These are phyloP conservation scores for Eristalinus sepulchralis DNA, from an alignment of 2,888 invertebrate genomes.

Conservation along the genomic window DNA sequence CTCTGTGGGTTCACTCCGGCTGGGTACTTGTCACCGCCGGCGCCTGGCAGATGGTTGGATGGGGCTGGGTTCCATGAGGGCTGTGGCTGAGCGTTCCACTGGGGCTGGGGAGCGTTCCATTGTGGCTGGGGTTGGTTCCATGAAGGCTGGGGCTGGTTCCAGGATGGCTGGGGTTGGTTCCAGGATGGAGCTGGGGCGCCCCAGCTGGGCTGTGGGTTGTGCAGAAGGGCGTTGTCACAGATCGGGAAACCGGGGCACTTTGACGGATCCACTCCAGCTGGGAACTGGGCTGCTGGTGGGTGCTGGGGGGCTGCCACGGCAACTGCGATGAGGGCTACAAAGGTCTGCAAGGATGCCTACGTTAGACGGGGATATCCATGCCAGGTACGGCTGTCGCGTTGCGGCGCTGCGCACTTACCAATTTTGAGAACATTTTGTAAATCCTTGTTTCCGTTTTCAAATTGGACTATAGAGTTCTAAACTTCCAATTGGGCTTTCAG, in stretches of 20 bases:
- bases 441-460: constrained; percentile 72
- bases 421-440: constrained; percentile 79
- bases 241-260: constrained; percentile 82
- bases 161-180: constrained; percentile 72
- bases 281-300: constrained; percentile 80
- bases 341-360: constrained; percentile 73
- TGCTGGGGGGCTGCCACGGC: constrained; percentile 80
- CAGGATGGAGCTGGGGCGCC: constrained; percentile 76
- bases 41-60: constrained; percentile 72
- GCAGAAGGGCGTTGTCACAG: constrained; percentile 82
- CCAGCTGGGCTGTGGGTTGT: constrained; percentile 79
- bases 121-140: constrained; percentile 73
- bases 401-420: constrained; percentile 77
- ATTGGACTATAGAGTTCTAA: constrained; percentile 81
- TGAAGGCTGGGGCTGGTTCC: constrained; percentile 68
- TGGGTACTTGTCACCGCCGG: constrained; percentile 80
- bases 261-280: constrained; percentile 82
- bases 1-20: constrained; percentile 81
- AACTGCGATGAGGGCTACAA: constrained; percentile 77
- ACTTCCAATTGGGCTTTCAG: constrained; percentile 81
- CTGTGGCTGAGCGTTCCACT: constrained; percentile 76
- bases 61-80: constrained; percentile 73
- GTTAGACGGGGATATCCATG: constrained; percentile 44
- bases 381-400: not conserved
- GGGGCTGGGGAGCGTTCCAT: constrained; percentile 73